These are phyloP conservation scores for Colinus virginianus DNA, from an alignment of 2,113 vertebrate species.

Conservation along the genomic window DNA sequence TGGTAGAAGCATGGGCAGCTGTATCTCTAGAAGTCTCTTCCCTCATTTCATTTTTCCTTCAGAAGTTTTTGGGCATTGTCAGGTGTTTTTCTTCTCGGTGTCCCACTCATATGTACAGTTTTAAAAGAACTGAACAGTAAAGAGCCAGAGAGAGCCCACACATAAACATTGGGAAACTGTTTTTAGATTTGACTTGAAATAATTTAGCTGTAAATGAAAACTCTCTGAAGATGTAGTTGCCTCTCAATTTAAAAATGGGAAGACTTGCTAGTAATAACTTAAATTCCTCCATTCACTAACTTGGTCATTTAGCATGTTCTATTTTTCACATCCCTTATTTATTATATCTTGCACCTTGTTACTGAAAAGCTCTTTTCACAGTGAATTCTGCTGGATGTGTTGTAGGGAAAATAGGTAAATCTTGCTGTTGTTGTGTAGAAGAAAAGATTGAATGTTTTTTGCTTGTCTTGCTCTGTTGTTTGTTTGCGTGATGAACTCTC, in stretches of 20 bases:
- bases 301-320: neutral
- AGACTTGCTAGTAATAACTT: constrained; percentile 9
- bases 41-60: constrained; percentile 19
- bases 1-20: neutral
- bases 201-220: constrained; percentile 36
- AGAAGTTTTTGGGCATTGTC: neutral
- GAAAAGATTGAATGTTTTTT: neutral
- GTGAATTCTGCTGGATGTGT: neutral
- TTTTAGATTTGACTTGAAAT: neutral
- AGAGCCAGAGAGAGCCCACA: neutral
- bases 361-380: neutral
- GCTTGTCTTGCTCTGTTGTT: neutral
- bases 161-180: neutral
- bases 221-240: neutral
- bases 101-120: neutral
- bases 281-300: neutral
- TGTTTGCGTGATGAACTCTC: neutral
- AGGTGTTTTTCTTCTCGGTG: neutral
- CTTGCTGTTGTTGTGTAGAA: neutral
- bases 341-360: neutral
- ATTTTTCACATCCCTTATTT: neutral
- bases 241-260: constrained; percentile 17
- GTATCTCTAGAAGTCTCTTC: constrained; percentile 7
- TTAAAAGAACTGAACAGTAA: neutral
- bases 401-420: neutral